Evolutionary conservation across 2,113 vertebrate genomes (phyloP), one percentile per base, ranked within the genome.

Genomic region (Ibidorhyncha struthersii): DNA sequence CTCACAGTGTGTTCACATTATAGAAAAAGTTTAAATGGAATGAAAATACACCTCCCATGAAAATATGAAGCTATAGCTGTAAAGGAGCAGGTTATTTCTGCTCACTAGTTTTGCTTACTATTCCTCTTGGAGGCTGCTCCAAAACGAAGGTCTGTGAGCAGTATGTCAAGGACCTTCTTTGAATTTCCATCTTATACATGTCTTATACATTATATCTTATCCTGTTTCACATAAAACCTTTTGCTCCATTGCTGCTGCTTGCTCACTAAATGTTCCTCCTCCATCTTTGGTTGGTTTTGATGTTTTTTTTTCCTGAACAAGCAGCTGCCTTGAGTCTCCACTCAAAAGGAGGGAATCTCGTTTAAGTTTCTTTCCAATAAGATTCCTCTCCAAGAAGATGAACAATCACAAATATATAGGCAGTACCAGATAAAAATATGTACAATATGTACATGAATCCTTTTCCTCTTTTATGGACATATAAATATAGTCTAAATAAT

Each of bases 81-180:
- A 27, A n/a, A 47, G 65, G 18, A 63, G 13, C 23, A 71, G 22
- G 8, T 49, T 73, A 12, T 36, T 82, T n/a, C 13, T 49, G 26
- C 10, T 53, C 38, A 2, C 3, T 36, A 2, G 5, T 29, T 70
- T 53, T 55, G 20, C 21, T 50, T 11, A 1, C 29, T 18, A 2
- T 11, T 73, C 61, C 32, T 8, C 0, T 1, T 41, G 40, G 32
- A 86, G 22, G 8, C 3, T n/a, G 8, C 1, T 80, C 29, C 82
- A 56, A 50, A 76, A 14, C 0, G 14, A 22, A 45, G 4, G 50
- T 55, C 32, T 92, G 34, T 22, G 15, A 79, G 27, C 1, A 1
- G 38, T 32, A 36, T 36, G 27, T 27, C 47, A 73, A 69, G 17
- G 6, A 61, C 9, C 6, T 4, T 70, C 50, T 86, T 26, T 16